These are phyloP conservation scores for Manis crassicaudata DNA, from an alignment of 2,797 vertebrate species.

Conservation along the genomic window DNA sequence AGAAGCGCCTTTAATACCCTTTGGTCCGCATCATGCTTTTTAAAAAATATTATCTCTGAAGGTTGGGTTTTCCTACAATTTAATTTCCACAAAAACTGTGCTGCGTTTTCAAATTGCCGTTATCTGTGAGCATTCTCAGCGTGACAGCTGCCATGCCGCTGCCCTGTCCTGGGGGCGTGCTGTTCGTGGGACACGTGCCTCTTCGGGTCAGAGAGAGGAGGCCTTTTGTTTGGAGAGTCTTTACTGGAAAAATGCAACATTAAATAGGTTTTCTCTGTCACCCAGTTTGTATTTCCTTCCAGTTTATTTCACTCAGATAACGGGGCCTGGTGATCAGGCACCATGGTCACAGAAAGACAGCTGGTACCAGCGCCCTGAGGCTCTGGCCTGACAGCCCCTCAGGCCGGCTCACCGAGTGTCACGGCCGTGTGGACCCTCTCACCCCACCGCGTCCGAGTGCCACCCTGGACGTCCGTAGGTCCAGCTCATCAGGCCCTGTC, in stretches of 20 bases:
- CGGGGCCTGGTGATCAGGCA: neutral
- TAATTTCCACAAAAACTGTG: accelerated
- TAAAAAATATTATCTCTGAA: neutral
- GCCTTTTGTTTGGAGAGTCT: accelerated
- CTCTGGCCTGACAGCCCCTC: no score
- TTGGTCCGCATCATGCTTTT: no score
- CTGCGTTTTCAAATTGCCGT: accelerated
- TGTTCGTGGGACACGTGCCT: no score
- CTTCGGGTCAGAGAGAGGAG: no score
- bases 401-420: no score
- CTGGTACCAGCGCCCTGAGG: no score
- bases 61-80: accelerated
- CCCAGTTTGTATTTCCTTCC: neutral
- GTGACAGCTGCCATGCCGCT: accelerated
- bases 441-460: accelerated
- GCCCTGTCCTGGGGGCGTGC: no score
- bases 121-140: neutral
- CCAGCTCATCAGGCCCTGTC: neutral
- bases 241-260: neutral
- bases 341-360: neutral
- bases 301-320: neutral
- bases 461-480: no score
- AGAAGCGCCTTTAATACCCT: neutral
- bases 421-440: no score
- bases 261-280: neutral